phyloP scores from a whole-genome alignment of 2,113 vertebrate genomes.

The Agapornis roseicollis region DNA sequence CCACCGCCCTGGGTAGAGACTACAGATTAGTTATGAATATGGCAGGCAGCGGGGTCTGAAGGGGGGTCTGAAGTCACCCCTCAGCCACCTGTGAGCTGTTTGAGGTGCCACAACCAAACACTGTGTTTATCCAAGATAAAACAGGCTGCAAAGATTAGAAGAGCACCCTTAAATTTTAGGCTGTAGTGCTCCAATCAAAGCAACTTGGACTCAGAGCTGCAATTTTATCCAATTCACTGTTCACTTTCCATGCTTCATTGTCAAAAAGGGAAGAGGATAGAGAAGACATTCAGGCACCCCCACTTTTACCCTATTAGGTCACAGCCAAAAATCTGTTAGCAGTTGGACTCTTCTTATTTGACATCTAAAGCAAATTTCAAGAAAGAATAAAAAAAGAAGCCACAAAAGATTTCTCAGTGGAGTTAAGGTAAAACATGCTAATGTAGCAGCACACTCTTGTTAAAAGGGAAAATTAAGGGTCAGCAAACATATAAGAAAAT shows the following conservation, averaged over 20 bases:
- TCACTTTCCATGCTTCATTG: not conserved
- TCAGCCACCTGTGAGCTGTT: not conserved
- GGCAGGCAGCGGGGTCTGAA: slow-evolving; percentile 15
- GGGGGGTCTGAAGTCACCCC: not conserved
- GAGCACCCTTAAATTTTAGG: not conserved
- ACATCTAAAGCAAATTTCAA: not conserved
- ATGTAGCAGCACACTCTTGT: not conserved
- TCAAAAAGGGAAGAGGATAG: rapidly evolving
- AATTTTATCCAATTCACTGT: not conserved
- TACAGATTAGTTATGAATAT: slow-evolving; percentile 72
- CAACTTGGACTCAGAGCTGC: not conserved
- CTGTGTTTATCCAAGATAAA: slow-evolving; percentile 28
- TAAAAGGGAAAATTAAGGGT: not conserved
- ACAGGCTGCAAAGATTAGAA: not conserved
- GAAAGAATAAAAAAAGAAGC: not conserved
- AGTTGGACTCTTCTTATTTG: not conserved
- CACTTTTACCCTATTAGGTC: not conserved
- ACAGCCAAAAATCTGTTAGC: not conserved
- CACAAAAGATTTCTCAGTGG: not conserved
- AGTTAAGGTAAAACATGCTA: not conserved
- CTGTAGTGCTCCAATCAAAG: not conserved
- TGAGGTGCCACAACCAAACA: not conserved
- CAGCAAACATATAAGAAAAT: not conserved
- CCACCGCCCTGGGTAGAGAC: slow-evolving; percentile 56
- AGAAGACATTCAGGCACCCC: not conserved